Percentiles rank a stretch among this genome's conserved stretches.
Conservation (phyloP, 1,140 invertebrate species). For the Delia radicum region DNA sequence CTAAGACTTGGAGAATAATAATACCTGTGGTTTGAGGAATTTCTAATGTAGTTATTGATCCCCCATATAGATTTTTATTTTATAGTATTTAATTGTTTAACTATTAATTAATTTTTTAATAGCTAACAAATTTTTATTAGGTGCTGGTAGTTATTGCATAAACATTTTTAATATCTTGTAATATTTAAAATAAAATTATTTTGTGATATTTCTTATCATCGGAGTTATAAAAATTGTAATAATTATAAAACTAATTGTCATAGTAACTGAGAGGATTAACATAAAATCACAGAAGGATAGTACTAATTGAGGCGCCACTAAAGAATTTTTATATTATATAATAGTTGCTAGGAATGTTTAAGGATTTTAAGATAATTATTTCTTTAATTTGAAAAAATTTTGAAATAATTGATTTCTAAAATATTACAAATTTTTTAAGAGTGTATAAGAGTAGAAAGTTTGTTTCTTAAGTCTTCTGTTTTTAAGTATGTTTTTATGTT, state of each 20-base stretch:
- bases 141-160: not conserved
- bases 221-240: too few species aligned
- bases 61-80: not conserved
- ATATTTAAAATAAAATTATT: too few species aligned
- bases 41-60: not conserved
- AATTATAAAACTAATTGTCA: too few species aligned
- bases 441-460: too few species aligned
- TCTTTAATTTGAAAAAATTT: too few species aligned
- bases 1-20: not conserved
- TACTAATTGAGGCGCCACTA: not conserved
- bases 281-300: not conserved
- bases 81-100: not conserved
- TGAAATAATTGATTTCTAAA: not conserved
- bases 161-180: not conserved
- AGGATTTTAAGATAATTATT: too few species aligned
- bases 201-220: too few species aligned
- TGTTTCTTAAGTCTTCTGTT: too few species aligned
- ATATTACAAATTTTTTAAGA: too few species aligned
- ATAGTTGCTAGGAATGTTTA: not conserved
- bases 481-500: too few species aligned
- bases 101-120: too few species aligned
- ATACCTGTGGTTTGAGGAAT: slow-evolving; percentile 17
- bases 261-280: not conserved
- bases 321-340: not conserved
- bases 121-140: not conserved